These are phyloP conservation scores for Exephanes ischioxanthus DNA, from an alignment of 2,888 invertebrate genomes.

Conservation along the genomic window DNA sequence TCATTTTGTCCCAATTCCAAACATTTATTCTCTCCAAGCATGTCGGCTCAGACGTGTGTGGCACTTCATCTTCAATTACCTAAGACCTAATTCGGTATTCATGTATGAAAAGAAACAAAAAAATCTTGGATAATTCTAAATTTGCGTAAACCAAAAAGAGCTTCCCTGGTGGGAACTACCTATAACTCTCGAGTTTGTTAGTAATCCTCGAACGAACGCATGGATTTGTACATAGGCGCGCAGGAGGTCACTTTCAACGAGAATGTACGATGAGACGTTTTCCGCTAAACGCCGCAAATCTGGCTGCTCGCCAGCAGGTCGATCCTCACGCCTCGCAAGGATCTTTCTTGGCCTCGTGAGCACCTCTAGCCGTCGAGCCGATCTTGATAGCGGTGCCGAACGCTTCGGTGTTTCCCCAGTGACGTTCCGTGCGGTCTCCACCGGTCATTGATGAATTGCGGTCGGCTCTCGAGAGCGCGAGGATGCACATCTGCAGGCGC, in stretches of 20 bases:
- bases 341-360: constrained; percentile 36
- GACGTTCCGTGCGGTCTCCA: constrained; percentile 39
- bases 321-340: constrained; percentile 53
- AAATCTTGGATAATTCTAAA: background rate
- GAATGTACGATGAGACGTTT: constrained; percentile 34
- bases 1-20: no score
- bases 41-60: no score
- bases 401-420: constrained; percentile 48
- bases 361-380: constrained; percentile 40
- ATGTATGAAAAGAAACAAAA: background rate
- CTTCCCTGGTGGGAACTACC: background rate
- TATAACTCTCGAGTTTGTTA: constrained; percentile 14
- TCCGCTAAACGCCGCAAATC: constrained; percentile 40
- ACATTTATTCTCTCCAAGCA: no score
- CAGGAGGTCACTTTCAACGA: constrained; percentile 2
- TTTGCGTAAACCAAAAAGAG: background rate
- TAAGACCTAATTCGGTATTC: no score
- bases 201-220: constrained; percentile 30
- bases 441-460: constrained; percentile 67
- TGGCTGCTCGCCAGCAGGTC: constrained; percentile 59
- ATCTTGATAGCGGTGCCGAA: constrained; percentile 62
- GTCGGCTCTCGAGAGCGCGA: constrained; percentile 47
- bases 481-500: constrained; percentile 37
- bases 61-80: no score
- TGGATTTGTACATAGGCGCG: background rate